Conservation (phyloP, 2,113 vertebrate species). For the Pseudonaja textilis region DNA sequence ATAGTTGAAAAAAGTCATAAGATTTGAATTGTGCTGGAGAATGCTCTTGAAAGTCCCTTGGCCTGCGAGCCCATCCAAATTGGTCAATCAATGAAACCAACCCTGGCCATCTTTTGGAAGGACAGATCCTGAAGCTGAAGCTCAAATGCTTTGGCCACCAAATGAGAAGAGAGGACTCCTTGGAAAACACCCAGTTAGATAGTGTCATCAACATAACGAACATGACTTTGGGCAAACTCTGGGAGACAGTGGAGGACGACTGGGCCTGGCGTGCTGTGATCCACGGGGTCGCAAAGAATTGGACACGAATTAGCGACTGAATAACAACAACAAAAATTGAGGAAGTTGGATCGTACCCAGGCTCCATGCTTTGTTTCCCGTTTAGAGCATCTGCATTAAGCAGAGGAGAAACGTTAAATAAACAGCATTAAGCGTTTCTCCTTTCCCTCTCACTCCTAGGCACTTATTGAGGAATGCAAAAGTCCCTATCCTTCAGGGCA, state of each 20-base stretch:
- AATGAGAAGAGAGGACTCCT: not conserved
- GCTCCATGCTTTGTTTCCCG: not conserved
- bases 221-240: not conserved
- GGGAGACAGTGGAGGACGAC: not conserved
- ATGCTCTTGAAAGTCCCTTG: too few species aligned
- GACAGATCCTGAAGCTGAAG: not conserved
- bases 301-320: not conserved
- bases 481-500: not conserved
- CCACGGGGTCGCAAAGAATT: not conserved
- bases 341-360: not conserved
- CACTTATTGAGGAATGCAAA: not conserved
- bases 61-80: too few species aligned
- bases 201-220: not conserved
- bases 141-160: not conserved
- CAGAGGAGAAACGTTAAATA: not conserved
- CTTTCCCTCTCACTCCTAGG: not conserved
- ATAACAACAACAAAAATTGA: not conserved
- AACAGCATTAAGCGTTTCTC: not conserved
- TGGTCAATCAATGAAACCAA: too few species aligned
- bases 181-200: not conserved
- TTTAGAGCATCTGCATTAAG: not conserved
- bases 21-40: too few species aligned
- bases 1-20: too few species aligned
- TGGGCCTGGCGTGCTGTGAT: not conserved
- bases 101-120: too few species aligned